Conservation (phyloP, 2,113 vertebrate species). For the Mustela nigripes region DNA sequence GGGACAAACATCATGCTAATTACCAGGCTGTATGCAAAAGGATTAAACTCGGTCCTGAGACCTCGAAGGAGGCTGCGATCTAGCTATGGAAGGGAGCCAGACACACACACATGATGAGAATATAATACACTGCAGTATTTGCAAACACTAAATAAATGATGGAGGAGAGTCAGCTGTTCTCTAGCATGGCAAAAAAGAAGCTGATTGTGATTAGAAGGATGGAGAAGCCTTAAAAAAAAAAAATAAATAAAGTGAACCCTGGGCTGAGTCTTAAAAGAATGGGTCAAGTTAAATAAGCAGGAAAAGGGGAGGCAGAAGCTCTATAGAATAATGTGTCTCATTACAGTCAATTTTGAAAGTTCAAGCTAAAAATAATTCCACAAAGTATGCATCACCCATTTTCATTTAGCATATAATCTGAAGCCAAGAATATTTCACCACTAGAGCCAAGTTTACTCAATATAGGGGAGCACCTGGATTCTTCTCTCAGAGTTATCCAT, state of each 20-base stretch:
- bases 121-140: constrained; percentile 17
- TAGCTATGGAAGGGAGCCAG: constrained; percentile 50
- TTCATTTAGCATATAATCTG: constrained; percentile 17
- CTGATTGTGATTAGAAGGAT: background rate
- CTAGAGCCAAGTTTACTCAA: background rate
- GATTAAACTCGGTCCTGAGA: constrained; percentile 65
- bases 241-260: background rate
- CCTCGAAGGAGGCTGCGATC: constrained; percentile 31
- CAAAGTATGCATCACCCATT: background rate
- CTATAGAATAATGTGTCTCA: background rate
- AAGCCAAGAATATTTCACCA: constrained; percentile 33
- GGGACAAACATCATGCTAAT: constrained; percentile 66
- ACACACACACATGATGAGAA: constrained; percentile 55
- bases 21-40: constrained; percentile 56
- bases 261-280: background rate
- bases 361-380: constrained; percentile 37
- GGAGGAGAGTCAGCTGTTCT: background rate
- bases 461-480: background rate
- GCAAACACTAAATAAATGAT: constrained; percentile 39
- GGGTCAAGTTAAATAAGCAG: background rate
- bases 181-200: background rate
- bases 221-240: background rate
- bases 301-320: background rate
- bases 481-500: background rate
- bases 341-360: constrained; percentile 2